These are phyloP conservation scores for Nephrotoma flavescens DNA, from an alignment of 2,888 invertebrate genomes.

Conservation along the genomic window DNA sequence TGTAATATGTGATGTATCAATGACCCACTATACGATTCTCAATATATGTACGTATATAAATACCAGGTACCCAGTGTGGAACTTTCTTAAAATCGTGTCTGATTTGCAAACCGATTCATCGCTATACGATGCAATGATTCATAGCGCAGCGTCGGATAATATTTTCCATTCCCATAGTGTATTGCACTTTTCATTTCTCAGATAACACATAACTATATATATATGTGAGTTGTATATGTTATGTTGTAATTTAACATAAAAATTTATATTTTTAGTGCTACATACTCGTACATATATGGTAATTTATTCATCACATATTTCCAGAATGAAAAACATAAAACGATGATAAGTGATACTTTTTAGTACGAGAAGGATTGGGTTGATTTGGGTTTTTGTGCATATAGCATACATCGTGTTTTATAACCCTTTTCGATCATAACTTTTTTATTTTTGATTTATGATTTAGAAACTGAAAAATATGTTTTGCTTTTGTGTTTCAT, in stretches of 20 bases:
- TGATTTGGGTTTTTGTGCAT: background rate
- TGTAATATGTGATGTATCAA: background rate
- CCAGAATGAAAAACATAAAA: background rate
- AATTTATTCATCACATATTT: background rate
- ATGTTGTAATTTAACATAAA: background rate
- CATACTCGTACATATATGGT: background rate
- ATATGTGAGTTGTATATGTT: background rate
- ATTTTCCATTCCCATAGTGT: background rate
- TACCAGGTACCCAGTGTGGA: background rate
- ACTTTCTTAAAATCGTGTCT: background rate
- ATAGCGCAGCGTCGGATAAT: background rate
- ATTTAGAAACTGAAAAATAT: background rate
- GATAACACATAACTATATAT: background rate
- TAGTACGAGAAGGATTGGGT: background rate
- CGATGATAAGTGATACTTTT: background rate
- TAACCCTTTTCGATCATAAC: background rate
- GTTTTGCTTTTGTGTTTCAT: background rate
- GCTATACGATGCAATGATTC: background rate
- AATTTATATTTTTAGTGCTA: background rate
- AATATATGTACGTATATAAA: background rate
- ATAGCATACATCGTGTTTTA: background rate
- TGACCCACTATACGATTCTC: background rate
- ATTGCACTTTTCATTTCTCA: background rate
- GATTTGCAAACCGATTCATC: background rate
- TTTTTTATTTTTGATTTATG: background rate